Evolutionary conservation across 1,140 invertebrate species (phyloP), one percentile per base, ranked within the genome.

Genomic region (Phymastichus coffea): DNA sequence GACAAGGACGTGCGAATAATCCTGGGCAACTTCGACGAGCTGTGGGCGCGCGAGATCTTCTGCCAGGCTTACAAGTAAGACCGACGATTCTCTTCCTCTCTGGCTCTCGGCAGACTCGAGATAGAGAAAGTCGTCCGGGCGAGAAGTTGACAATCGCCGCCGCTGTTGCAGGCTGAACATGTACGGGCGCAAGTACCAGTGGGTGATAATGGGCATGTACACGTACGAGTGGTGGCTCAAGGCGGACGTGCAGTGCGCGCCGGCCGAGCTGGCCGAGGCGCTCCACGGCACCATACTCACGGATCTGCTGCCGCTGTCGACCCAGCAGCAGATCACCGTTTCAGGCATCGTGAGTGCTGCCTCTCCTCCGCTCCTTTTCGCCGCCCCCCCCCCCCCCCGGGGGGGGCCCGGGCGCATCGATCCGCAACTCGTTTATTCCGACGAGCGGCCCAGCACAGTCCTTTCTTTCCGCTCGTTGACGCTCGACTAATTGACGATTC

Each of bases 1-100:
- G 89, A 91, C 61, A 94, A 95, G 71, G 96, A 98, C 72, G 91
- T 96, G 6, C 85, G 97, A 46, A 96, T 99, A 41, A 97, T 99
- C 66, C 80, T 98, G 57, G 95, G 95, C 7, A 98, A 98, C 79
- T 98, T 99, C 75, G 93, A 97, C 77, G 93, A 97, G 74, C 86
- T 87, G 26, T 96, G 95, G 91, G 96, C 96, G 0, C 82, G 93
- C 47, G 85, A 87, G 67, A 92, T 98, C 52, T 97, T 99, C 73
- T 99, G 97, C 76, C 91, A 95, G 75, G 95, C 94, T 46, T 88
- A 87, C 74, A 90, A 82, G 88, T 89, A 77, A 73, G 73, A 43
- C n/a, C 17, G 6, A 6, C 28, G 40, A 46, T 38, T 25, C 47
- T 49, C 3, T 51, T 33, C 12, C 28, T 33, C 12, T 33, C 28